Base-by-base conservation (phyloP, 2,797 vertebrate genomes). In the Sebastes elongatus region DNA sequence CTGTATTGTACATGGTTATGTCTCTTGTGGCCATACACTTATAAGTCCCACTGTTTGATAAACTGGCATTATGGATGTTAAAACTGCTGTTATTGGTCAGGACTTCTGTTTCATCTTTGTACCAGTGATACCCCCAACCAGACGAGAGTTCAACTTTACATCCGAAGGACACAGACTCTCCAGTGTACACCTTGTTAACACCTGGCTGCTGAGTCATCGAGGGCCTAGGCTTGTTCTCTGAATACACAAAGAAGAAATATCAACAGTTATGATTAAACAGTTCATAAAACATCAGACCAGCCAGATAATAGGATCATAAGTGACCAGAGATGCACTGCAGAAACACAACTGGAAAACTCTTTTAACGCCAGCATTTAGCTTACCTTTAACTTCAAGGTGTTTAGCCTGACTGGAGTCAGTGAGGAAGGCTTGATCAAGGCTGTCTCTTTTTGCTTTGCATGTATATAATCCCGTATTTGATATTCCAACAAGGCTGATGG, bases 111-210 rank as follows among this genome's bases (percentile, higher is more conserved):
- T 0, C 69, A 72, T 80, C 5, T 88, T 87, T 90, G 62, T 25
- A 68, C 87, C 89, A 93, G 9, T 59, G 2, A 74, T 89, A 88
- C 59, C 10, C 27, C 92, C 87, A 93, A 42, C 71, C 92, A 53
- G 13, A 59, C 0, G 88, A 78, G 1, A 25, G 3, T 33, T 38
- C 0, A 14, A 91, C 74, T 38, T 22, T 6, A 72, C 91, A 93
- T 27, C n/a, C 2, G 1, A 91, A 83, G 42, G 33, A 30, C 60
- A 92, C 49, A 0, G 14, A 10, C 71, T 92, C 92, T 71, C 85
- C 87, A 6, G 4, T 4, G 23, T 92, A 93, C 4, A 93, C 32
- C 56, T 55, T 76, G 20, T 72, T 0, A 66, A 0, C 67, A 5
- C 67, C 7, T 57, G 90, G 89, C 25, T 18, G 1, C 55, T 32